Conservation (phyloP, 2,113 vertebrate genomes). For the Oncorhynchus mykiss region DNA sequence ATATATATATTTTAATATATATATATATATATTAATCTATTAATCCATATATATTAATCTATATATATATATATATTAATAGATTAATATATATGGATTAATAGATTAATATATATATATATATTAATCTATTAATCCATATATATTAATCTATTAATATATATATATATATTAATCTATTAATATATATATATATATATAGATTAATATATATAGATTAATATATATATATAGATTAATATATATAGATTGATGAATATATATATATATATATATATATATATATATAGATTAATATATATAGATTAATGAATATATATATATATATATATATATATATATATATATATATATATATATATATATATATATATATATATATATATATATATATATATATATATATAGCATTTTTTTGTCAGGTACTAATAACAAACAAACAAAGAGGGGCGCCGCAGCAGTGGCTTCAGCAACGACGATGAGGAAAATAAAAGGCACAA, state of each 20-base stretch:
- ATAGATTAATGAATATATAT: slow-evolving; percentile 6
- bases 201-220: too few relatives aligned
- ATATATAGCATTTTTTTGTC: slow-evolving; percentile 31
- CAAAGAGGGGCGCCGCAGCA: slow-evolving; percentile 67
- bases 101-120: too few relatives aligned
- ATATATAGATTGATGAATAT: too few relatives aligned
- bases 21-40: slow-evolving; percentile 31
- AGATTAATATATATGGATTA: slow-evolving; percentile 22
- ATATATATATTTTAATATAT: slow-evolving; percentile 17
- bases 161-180: too few relatives aligned
- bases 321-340: too few relatives aligned
- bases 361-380: too few relatives aligned
- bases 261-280: too few relatives aligned
- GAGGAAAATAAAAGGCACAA: slow-evolving; percentile 80
- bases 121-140: too few relatives aligned
- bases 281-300: not conserved
- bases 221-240: too few relatives aligned
- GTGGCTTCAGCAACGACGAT: slow-evolving; percentile 74
- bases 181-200: too few relatives aligned
- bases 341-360: too few relatives aligned
- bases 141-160: too few relatives aligned
- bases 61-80: slow-evolving; percentile 16
- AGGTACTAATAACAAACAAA: slow-evolving; percentile 54
- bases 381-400: slow-evolving; percentile 14
- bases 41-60: not conserved